Evolutionary conservation across 2,888 invertebrate species (phyloP), one percentile per base, ranked within the genome.

Genomic region (Eustalomyia histrio): DNA sequence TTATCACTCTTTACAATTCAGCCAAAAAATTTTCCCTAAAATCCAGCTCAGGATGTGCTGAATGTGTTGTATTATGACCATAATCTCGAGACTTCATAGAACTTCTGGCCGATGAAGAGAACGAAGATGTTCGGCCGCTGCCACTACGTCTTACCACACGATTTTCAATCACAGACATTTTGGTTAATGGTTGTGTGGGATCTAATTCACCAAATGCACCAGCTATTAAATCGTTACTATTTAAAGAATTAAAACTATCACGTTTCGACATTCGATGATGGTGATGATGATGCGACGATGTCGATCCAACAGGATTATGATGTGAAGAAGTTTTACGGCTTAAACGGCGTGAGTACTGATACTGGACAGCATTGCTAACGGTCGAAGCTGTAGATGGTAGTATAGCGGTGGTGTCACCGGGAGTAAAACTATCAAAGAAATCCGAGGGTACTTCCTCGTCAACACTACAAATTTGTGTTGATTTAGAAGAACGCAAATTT

Each of bases 1-100:
- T 2, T 14, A 55, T 71, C 33, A 71, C 65, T 29, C 76, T 82
- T 89, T 89, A 90, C 81, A 90, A 86, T 82, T 90, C 89, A 10
- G 90, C 90, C 57, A 89, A 88, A n/a, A 90, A 89, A 47, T 90
- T 90, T 85, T 90, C 90, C 87, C 90, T 86, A 43, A 90, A 90
- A 61, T 90, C 90, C 68, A 90, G 79, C 18, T 90, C 90, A 12
- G 89, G 89, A 83, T 90, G 90, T 5, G 89, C 85, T 21, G 89
- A 87, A 61, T 90, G 90, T 10, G 85, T 80, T 9, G 88, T 89
- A 43, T 88, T 84, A 18, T 88, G 89, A 1, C 87, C 88, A 47
- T 87, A 89, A 67, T 90, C 90, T 6, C 89, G 86, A 9, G 90
- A 90, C 74, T 90, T 90, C 68, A 89, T 84, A n/a, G 90, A 90